A percentile compares a stretch with the other conserved stretches of the same genome.
phyloP scores from a whole-genome alignment of 2,113 vertebrate species.

The Lipophrys pholis region DNA sequence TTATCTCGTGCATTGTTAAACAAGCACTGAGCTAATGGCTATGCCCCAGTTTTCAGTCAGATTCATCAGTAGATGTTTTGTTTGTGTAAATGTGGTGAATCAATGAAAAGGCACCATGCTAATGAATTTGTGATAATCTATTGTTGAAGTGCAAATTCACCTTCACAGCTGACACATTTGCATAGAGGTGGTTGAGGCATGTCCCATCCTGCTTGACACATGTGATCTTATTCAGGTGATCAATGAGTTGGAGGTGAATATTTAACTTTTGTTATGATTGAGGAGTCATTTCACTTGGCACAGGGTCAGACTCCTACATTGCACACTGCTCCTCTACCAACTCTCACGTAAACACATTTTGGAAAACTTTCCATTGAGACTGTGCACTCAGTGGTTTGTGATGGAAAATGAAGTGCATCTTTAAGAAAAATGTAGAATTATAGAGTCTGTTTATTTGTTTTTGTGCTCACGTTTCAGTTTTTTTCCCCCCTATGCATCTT shows the following conservation, averaged over 20 bases:
- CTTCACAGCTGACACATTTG: constrained; percentile 24
- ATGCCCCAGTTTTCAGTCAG: constrained; percentile 16
- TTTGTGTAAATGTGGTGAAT: constrained; percentile 53
- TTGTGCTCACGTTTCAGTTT: no score
- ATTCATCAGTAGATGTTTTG: constrained; percentile 16
- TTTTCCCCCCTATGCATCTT: no score
- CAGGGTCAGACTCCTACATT: no score
- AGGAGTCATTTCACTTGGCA: neutral
- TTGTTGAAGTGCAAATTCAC: constrained; percentile 60
- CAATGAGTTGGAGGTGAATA: neutral
- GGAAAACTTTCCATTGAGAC: no score
- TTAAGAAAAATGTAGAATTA: no score
- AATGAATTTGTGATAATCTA: constrained; percentile 25
- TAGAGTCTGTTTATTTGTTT: no score
- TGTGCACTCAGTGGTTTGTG: no score
- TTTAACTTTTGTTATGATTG: neutral
- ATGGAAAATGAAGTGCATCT: no score
- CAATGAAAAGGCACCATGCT: neutral
- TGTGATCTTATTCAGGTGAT: neutral
- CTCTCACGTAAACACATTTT: no score
- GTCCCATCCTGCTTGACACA: constrained; percentile 16
- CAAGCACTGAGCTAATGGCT: constrained; percentile 1
- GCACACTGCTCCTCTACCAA: no score
- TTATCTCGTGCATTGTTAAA: constrained; percentile 14
- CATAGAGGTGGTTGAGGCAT: constrained; percentile 26